Percentiles rank a stretch among this genome's conserved stretches.
Evolutionary conservation across 2,113 vertebrate species (phyloP).

Genomic region (Nothocercus nigrocapillus): DNA sequence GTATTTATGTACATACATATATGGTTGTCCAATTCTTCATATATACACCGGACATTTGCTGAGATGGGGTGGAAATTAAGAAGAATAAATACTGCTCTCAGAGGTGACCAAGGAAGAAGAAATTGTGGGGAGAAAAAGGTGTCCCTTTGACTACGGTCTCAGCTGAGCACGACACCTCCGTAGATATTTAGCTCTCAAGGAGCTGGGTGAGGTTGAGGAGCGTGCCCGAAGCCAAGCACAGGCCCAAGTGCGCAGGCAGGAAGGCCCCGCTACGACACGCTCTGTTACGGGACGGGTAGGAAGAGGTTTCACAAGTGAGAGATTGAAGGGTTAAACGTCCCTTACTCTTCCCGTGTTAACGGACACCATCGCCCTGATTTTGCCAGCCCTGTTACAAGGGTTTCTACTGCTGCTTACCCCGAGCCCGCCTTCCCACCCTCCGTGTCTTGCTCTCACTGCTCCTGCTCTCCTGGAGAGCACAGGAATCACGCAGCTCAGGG

Average conservation of each 20-base stretch:
- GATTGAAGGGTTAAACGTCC: not conserved
- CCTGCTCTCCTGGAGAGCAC: not conserved
- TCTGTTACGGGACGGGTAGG: not conserved
- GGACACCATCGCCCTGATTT: not conserved
- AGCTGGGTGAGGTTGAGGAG: not conserved
- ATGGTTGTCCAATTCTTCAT: not conserved
- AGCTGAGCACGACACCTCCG: not conserved
- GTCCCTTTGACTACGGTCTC: not conserved
- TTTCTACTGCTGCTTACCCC: not conserved
- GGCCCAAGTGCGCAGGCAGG: not conserved
- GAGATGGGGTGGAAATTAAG: not conserved
- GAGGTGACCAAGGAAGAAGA: not conserved
- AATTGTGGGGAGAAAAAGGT: not conserved
- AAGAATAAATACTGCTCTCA: not conserved
- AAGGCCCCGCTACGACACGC: not conserved
- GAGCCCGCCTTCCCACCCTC: not conserved
- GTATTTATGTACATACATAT: not conserved
- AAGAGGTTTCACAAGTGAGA: not conserved
- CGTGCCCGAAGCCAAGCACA: not conserved
- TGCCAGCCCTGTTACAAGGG: not conserved
- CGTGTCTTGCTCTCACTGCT: not conserved
- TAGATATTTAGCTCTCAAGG: not conserved
- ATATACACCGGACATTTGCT: not conserved
- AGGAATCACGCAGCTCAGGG: not conserved
- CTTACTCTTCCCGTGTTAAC: not conserved